Evolutionary conservation across 2,113 vertebrate genomes (phyloP), one percentile per base, ranked within the genome.

Genomic region (Pseudolaguvia tuberculata): DNA sequence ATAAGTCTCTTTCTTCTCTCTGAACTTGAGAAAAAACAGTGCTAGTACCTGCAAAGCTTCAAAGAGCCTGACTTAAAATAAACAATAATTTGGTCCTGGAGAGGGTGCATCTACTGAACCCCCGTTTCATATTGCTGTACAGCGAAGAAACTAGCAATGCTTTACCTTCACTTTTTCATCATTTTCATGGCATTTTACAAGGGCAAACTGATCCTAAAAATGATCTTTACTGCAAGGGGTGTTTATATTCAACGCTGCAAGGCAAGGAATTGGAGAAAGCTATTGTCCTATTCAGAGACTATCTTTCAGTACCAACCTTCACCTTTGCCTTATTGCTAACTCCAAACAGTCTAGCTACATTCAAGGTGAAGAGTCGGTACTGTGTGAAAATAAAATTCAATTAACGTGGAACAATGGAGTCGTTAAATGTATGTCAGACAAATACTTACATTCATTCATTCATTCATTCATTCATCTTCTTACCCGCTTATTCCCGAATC

Each of bases 21-120:
- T 55, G 80, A 63, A 79, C 79, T 76, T 85, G 88, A 91, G 73
- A 70, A 84, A 86, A 80, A 78, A 61, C 88, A 89, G 88, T 81
- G 31, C 47, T 15, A 55, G 31, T 27, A 72, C 83, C 88, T 88
- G 88, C 80, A 39, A 67, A 85, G 75, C 62, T 76, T 90, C 88
- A 83, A 61, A 62, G 52, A 20, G 63, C 65, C 81, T 79, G 82
- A 84, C 68, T 79, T 67, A 71, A 77, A 83, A 83, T 82, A 84
- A 84, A 83, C 83, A 70, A 75, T 71, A n/a, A 67, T 61, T 76
- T 68, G 62, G 82, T 73, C 73, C 23, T 15, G n/a, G n/a, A 13
- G 58, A 42, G 39, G 61, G 51, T 14, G 61, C 8, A 65, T 23
- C 45, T 25, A 47, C 8, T n/a, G n/a, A 65, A 21, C 17, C 9